A percentile compares a stretch with the other conserved stretches of the same genome.
Conservation (phyloP, 2,888 invertebrate species). For the Mythimna lalbum region DNA sequence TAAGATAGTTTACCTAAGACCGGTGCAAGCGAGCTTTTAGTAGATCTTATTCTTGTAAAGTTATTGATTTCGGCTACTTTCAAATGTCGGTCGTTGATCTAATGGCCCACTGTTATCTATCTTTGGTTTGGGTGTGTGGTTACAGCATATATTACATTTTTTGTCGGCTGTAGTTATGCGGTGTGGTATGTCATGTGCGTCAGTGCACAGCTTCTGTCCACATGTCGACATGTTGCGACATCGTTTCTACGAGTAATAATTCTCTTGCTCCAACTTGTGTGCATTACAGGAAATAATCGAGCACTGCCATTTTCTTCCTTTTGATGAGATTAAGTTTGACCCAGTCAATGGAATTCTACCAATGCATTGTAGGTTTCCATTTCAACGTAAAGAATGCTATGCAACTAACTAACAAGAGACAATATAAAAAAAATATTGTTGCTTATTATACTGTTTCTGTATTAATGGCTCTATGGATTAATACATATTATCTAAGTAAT, state of each 20-base stretch:
- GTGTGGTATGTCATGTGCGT: conserved; percentile 65
- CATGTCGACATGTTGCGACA: conserved; percentile 63
- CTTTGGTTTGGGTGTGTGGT: conserved; percentile 27
- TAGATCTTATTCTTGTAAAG: conserved; percentile 21
- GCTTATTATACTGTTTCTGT: neutral
- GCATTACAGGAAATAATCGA: conserved; percentile 39
- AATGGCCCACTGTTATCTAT: conserved; percentile 47
- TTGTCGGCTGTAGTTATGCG: conserved; percentile 46
- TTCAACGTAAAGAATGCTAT: neutral
- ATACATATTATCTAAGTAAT: neutral
- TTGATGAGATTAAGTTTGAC: neutral
- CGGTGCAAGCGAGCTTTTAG: neutral
- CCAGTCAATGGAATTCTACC: neutral
- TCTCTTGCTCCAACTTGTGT: conserved; percentile 25
- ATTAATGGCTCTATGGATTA: neutral
- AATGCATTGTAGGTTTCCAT: neutral
- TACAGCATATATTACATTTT: conserved; percentile 37
- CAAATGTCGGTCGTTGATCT: conserved; percentile 44
- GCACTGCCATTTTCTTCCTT: conserved; percentile 12
- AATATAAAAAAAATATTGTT: neutral
- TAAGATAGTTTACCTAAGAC: neutral
- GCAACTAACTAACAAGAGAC: neutral
- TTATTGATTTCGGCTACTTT: conserved; percentile 45
- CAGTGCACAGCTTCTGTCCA: conserved; percentile 69
- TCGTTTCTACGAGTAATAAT: conserved; percentile 34